Base-by-base conservation (phyloP, 2,113 vertebrate species). In the Channa maculata region DNA sequence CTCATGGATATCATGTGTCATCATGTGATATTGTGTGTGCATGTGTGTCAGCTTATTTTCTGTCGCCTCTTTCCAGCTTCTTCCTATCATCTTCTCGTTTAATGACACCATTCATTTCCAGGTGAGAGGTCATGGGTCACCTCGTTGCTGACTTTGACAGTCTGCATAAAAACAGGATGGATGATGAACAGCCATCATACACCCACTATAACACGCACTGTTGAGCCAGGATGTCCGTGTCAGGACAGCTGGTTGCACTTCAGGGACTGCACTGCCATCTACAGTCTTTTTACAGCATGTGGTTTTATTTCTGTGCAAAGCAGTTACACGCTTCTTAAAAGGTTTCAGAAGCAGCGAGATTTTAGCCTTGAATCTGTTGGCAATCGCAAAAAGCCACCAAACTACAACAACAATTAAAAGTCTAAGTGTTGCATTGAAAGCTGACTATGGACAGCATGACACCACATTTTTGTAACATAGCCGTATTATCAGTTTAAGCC, bases 91-190 rank as follows among this genome's bases (percentile, higher is more conserved):
- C 79, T 24, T 24, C 65, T 89, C 89, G 87, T 72, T 67, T 45
- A n/a, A 13, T 0, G 6, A 41, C 4, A 41, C 39, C 70, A 58
- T 65, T 72, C 82, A 73, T 72, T 73, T 86, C 82, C 88, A 60
- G 71, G 78, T 85, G 73, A 84, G 51, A 82, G 51, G 79, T 86
- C 80, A 55, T 3, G 11, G 36, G 36, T 39, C 46, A 46, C 36
- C 14, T 11, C 0, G 5, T 6, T 89, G 87, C 82, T 86, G 89
- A 89, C 80, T 86, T 71, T 0, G 50, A 52, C 37, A n/a, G 58
- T 77, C 75, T 39, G 55, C 65, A 51, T 37, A 14, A 65, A 83
- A 91, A 91, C 88, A 90, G 85, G 88, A 90, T 90, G 88, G 78
- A 37, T 64, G 77, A 81, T 65, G 24, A 77, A 65, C 5, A 12